Evolutionary conservation across 1,140 invertebrate species (phyloP), one percentile per base, ranked within the genome.

Genomic region (Vollenhovia emeryi): DNA sequence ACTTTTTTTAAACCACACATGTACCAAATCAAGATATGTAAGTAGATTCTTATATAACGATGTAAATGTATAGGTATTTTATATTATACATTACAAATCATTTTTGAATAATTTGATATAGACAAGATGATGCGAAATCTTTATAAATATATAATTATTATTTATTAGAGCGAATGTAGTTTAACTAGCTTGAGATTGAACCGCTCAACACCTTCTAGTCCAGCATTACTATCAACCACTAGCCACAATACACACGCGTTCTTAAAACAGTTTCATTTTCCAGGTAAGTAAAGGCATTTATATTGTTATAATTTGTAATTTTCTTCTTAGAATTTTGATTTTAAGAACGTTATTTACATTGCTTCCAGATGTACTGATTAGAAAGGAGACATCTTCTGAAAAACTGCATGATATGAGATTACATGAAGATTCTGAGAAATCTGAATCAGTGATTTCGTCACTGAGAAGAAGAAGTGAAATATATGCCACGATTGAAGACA

Each of bases 111-210:
- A 18, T 36, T 18, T 71, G 13, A 43, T 75, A 78, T 36, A 62
- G 5, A 69, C 1, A 24, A 18, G n/a, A 74, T 21, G 21, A 15
- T 57, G 13, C 5, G 48, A 66, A 55, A 52, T 69, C 0, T 73
- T 18, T 30, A 55, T 50, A 57, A 24, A 30, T 62, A 43, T 59
- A 57, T 48, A 18, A 66, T 50, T 64, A 21, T 40, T 71, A 52
- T 18, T 68, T 94, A 92, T 84, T 92, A 96, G 95, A 95, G 96
- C 87, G 98, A 98, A 94, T 99, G 98, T 78, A 98, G 98, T 95
- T 99, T 98, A 78, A 98, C 98, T 93, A 98, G 98, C 66, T 99
- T 98, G 59, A 99, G 98, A 93, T 99, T 98, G 95, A 99, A 99
- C 94, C 99, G 98, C 93, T 99, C 98, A 84, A 98, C 98, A 82